Conservation (phyloP, 2,797 vertebrate species). For the Sebastolobus alascanus region DNA sequence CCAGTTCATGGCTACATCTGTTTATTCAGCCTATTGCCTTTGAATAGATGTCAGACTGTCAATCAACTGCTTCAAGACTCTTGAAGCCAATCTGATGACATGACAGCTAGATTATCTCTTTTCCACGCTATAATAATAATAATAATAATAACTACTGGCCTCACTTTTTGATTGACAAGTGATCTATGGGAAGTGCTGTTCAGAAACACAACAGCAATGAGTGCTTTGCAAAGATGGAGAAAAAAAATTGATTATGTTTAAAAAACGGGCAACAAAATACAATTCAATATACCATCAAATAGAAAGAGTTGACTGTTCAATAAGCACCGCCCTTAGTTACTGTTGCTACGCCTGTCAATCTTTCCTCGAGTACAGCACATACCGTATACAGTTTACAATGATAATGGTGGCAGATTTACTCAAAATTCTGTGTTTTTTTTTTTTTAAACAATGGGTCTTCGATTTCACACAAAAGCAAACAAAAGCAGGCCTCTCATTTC, state of each 20-base stretch:
- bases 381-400: not conserved
- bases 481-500: not conserved
- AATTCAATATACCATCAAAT: not conserved
- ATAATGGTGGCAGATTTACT: not conserved
- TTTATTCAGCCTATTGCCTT: slow-evolving; percentile 35
- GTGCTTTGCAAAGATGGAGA: slow-evolving; percentile 22
- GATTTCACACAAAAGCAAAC: slow-evolving; percentile 1
- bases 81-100: slow-evolving; percentile 35
- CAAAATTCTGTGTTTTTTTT: not conserved
- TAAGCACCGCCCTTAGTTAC: not conserved
- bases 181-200: slow-evolving; percentile 34
- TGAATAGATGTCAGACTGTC: slow-evolving; percentile 50
- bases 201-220: slow-evolving; percentile 28
- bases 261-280: slow-evolving; percentile 2
- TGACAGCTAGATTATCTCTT: slow-evolving; percentile 64
- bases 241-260: not conserved
- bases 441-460: not conserved
- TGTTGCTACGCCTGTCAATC: not conserved
- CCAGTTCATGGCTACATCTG: slow-evolving; percentile 35
- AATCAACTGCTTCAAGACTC: slow-evolving; percentile 45
- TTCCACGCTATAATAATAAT: slow-evolving; percentile 32
- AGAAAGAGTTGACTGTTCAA: not conserved
- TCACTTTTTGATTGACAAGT: slow-evolving; percentile 53
- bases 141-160: slow-evolving; percentile 36
- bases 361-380: not conserved